Evolutionary conservation across 1,140 invertebrate genomes (phyloP).

Genomic region (Zaprionus ornatus): DNA sequence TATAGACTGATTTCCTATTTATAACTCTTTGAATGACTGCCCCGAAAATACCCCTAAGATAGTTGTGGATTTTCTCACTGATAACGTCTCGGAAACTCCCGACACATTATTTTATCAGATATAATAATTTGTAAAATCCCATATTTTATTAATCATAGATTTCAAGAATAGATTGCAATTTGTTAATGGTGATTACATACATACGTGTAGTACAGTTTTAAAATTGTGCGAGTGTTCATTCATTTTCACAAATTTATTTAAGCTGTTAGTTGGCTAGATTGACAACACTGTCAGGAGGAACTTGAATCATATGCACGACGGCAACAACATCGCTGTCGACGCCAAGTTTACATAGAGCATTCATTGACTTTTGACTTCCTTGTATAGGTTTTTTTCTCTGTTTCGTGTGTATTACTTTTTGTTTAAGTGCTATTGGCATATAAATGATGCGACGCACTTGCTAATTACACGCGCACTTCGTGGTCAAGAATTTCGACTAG

Average conservation of each 20-base stretch:
- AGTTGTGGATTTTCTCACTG: neutral
- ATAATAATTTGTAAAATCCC: neutral
- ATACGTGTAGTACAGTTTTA: no score
- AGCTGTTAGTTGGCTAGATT: no score
- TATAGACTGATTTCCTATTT: neutral
- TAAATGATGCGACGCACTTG: constrained; percentile 18
- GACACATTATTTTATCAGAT: neutral
- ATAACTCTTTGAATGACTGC: neutral
- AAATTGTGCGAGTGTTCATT: neutral
- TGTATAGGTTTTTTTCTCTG: constrained; percentile 17
- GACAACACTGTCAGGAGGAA: constrained; percentile 29
- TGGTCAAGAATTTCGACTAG: constrained; percentile 35
- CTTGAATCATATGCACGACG: constrained; percentile 28
- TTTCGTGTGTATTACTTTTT: neutral
- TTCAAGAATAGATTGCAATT: neutral
- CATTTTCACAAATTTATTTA: no score
- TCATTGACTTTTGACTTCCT: constrained; percentile 64
- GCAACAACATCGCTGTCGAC: constrained; percentile 10
- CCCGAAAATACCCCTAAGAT: neutral
- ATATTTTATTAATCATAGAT: neutral
- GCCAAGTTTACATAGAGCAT: constrained; percentile 60
- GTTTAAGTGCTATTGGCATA: constrained; percentile 43
- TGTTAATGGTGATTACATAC: neutral
- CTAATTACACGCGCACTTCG: constrained; percentile 40
- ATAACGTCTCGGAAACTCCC: neutral